Evolutionary conservation across 2,888 invertebrate genomes (phyloP), one percentile per base, ranked within the genome.

Genomic region (Cerastis leucographa): DNA sequence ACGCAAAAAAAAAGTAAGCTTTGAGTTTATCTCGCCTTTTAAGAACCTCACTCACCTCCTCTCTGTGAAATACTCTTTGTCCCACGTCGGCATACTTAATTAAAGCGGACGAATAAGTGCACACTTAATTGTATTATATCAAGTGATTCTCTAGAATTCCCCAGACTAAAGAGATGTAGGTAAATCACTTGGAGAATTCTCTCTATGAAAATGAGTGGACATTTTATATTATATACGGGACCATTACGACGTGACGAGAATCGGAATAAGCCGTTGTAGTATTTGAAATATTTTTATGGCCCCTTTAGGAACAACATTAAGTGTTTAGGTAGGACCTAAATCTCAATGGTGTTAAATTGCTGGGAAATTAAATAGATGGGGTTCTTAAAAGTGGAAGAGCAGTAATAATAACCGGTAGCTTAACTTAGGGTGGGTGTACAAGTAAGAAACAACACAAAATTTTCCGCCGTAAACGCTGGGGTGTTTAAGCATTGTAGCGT

Each of bases 61-160:
- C 51, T 80, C 81, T 85, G 73, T 70, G 17, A 44, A 25, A 49
- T 81, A 86, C 0, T 91, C 90, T 90, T 81, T 91, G 91, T 5
- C 65, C 67, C 90, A 89, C 91, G 89, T 89, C 85, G 85, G 81
- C 83, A 85, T 88, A 90, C 89, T 91, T 93, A 93, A 93, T 94
- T 92, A 92, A 90, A 88, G 87, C 89, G 86, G 85, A 89, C 87
- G 91, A 93, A 92, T 92, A 92, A 93, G 91, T 92, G 90, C 89
- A 88, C 90, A 91, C 86, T 91, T 92, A 92, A 92, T 92, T 91
- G 87, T 91, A 91, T 92, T 92, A 92, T 91, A 91, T 92, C 88
- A 90, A 88, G 88, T 88, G 90, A 92, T 92, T 91, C 87, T 81
- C 87, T 88, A 87, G 84, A 85, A 82, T 79, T 84, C 83, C 74